phyloP scores from a whole-genome alignment of 2,797 vertebrate genomes.

The Tragopan temminckii region DNA sequence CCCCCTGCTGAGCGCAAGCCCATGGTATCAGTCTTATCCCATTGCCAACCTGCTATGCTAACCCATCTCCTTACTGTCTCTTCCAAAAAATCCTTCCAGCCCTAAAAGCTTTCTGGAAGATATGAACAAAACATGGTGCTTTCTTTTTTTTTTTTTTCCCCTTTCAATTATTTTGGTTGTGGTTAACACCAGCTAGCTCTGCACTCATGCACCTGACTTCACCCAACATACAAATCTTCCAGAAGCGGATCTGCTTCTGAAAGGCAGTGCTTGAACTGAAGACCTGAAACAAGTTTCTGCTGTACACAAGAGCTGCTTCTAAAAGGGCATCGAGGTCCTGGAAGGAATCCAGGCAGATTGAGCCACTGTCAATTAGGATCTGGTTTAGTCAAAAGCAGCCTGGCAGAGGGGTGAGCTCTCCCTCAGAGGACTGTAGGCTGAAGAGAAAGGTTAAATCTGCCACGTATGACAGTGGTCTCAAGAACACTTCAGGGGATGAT shows the following conservation, averaged over 20 bases:
- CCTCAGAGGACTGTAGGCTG: not conserved
- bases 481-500: not conserved
- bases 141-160: not conserved
- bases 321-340: slow-evolving; percentile 4
- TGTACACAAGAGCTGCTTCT: not conserved
- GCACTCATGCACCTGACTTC: not conserved
- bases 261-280: not conserved
- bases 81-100: not conserved
- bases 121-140: not conserved
- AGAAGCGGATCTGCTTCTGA: not conserved
- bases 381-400: slow-evolving; percentile 18
- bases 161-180: not conserved
- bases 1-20: not conserved
- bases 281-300: not conserved
- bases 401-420: not conserved
- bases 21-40: not conserved
- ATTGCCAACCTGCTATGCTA: not conserved
- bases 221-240: not conserved
- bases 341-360: not conserved
- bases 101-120: not conserved
- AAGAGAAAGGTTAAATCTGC: not conserved
- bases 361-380: not conserved
- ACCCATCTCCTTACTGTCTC: not conserved
- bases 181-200: not conserved
- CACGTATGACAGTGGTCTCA: not conserved